Conservation (phyloP, 2,888 invertebrate species). For the Sthenelais limicola region DNA sequence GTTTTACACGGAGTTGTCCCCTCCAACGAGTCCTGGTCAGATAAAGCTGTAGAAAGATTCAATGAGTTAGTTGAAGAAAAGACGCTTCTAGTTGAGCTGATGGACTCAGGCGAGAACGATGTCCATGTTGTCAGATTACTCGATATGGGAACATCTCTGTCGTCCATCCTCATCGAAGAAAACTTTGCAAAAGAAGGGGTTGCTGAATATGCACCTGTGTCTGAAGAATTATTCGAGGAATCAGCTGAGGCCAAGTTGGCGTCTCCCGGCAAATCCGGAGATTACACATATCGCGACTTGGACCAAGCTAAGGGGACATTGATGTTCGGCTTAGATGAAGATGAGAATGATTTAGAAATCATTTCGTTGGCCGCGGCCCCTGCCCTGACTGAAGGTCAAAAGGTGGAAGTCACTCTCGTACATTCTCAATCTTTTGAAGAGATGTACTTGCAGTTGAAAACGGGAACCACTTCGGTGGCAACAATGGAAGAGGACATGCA, state of each 20-base stretch:
- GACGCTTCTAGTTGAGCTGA: conserved; percentile 56
- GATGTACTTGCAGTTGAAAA: conserved; percentile 9
- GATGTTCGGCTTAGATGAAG: conserved; percentile 7
- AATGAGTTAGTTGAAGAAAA: conserved; percentile 23
- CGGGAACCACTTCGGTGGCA: background rate
- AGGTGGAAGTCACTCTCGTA: background rate
- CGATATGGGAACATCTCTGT: conserved; percentile 61
- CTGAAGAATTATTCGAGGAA: background rate
- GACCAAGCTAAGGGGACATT: conserved; percentile 19
- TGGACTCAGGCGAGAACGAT: background rate
- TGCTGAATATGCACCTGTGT: background rate
- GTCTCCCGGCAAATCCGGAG: background rate
- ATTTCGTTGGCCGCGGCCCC: background rate
- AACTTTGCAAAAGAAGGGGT: conserved; percentile 45
- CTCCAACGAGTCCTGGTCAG: conserved; percentile 11
- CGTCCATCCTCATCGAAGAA: conserved; percentile 54
- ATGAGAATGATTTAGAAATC: background rate
- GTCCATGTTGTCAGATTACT: conserved; percentile 49
- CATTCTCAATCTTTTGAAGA: background rate
- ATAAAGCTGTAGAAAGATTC: conserved; percentile 47
- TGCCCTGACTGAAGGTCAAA: conserved; percentile 4
- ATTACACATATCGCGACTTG: conserved; percentile 17
- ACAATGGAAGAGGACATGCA: conserved; percentile 37
- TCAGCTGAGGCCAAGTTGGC: background rate
- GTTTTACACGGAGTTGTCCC: conserved; percentile 9